These are phyloP conservation scores for Lysandra bellargus DNA, from an alignment of 2,888 invertebrate genomes.

Conservation along the genomic window DNA sequence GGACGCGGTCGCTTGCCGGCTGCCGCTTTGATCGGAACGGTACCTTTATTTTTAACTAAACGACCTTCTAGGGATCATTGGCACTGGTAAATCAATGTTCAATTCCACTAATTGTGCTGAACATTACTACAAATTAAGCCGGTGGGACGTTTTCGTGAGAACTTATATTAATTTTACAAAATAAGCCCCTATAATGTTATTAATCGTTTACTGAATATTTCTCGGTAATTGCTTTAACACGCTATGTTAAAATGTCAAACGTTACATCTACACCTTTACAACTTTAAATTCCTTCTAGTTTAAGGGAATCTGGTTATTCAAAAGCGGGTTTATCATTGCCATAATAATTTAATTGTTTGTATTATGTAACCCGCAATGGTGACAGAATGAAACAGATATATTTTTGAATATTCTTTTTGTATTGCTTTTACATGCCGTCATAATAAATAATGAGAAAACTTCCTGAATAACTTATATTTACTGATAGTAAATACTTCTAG, in stretches of 20 bases:
- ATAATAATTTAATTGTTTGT: neutral
- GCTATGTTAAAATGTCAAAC: constrained; percentile 6
- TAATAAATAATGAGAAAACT: too few species aligned
- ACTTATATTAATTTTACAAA: constrained; percentile 12
- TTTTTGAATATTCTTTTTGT: too few species aligned
- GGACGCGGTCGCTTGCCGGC: too few species aligned
- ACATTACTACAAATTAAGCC: neutral
- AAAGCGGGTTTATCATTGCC: neutral
- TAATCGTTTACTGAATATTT: constrained; percentile 1
- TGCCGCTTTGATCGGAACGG: too few species aligned
- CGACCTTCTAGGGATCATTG: neutral
- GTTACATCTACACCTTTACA: neutral
- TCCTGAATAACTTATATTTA: too few species aligned
- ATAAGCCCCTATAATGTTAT: constrained; percentile 6
- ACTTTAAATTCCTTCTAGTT: neutral
- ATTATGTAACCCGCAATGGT: too few species aligned
- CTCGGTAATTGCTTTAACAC: constrained; percentile 4
- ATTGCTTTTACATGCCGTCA: too few species aligned
- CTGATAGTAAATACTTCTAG: too few species aligned
- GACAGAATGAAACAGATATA: too few species aligned
- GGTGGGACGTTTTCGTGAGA: neutral
- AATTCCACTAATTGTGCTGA: neutral
- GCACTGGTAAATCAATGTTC: neutral
- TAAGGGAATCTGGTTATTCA: neutral
- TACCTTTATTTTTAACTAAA: neutral